Evolutionary conservation across 2,797 vertebrate genomes (phyloP).

Genomic region (Gymnothorax reevesii): DNA sequence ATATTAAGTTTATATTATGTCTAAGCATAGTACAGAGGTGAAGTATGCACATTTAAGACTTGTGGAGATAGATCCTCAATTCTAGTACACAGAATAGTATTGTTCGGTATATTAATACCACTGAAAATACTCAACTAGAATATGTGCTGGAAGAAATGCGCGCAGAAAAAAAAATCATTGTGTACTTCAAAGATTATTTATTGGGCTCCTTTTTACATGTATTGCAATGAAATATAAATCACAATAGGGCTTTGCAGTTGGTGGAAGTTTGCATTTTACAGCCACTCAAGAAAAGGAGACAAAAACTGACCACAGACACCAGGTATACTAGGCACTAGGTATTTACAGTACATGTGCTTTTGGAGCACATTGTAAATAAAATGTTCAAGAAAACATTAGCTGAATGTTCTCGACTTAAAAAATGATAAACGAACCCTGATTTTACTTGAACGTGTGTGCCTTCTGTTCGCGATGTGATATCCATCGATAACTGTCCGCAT

Average conservation of each 20-base stretch:
- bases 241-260: constrained; percentile 67
- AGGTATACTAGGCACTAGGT: constrained; percentile 81
- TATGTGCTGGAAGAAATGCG: constrained; percentile 55
- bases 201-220: constrained; percentile 48
- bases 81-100: background rate
- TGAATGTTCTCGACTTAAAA: constrained; percentile 51
- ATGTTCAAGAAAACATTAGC: constrained; percentile 57
- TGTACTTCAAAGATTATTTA: constrained; percentile 26
- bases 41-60: constrained; percentile 69
- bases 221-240: constrained; percentile 47
- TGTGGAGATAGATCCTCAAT: constrained; percentile 44
- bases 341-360: constrained; percentile 78
- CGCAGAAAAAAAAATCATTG: constrained; percentile 1
- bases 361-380: constrained; percentile 71
- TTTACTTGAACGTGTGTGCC: constrained; percentile 75
- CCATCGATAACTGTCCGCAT: constrained; percentile 18
- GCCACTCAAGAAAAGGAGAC: constrained; percentile 59
- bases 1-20: constrained; percentile 37
- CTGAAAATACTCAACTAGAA: too few species aligned
- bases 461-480: constrained; percentile 59
- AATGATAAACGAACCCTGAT: constrained; percentile 74
- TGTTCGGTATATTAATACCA: background rate
- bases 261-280: constrained; percentile 76
- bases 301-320: constrained; percentile 78
- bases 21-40: constrained; percentile 59